Evolutionary conservation across 2,888 invertebrate species (phyloP), one percentile per base, ranked within the genome.

Genomic region (Aphidoletes aphidimyza): DNA sequence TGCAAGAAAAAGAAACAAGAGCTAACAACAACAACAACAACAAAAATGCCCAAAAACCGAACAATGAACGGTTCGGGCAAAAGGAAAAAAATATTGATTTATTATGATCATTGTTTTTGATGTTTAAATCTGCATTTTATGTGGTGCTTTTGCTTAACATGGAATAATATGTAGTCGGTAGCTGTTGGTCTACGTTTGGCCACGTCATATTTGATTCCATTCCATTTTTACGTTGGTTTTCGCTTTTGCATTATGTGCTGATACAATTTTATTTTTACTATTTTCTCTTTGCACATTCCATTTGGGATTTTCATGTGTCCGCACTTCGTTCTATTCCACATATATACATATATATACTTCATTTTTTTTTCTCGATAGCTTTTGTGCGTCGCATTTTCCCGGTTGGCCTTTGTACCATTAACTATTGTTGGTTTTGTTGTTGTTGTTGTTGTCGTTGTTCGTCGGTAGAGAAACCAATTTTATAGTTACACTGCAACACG

Each of bases 21-120:
- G n/a, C 19, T n/a, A 37, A 37, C n/a, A 1, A 11, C 5, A n/a
- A n/a, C n/a, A n/a, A 37, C 1, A n/a, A 81, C 8, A 37, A 37
- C n/a, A n/a, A 37, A 81, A 19, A 37, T n/a, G 8, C n/a, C n/a
- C n/a, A n/a, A n/a, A 37, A 36, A 81, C 6, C 19, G 37, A 37
- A 81, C 81, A 81, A 81, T 19, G n/a, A 6, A 37, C 22, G 81
- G 39, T 2, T n/a, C n/a, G n/a, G n/a, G n/a, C n/a, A n/a, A n/a
- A n/a, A n/a, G 37, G 6, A 78, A 36, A 78, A 78, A 81, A 81
- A 81, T 81, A 81, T 81, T 81, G 81, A 81, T 81, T 78, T 81
- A 81, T 37, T 81, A 81, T 69, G 17, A 30, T 30, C 69, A 69
- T 69, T 69, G 69, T 69, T 69, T 81, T 36, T 81, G 81, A 81